Percentiles rank a stretch among this genome's conserved stretches.
These are phyloP conservation scores for Hypomesus transpacificus DNA, from an alignment of 2,113 vertebrate species.

Conservation along the genomic window DNA sequence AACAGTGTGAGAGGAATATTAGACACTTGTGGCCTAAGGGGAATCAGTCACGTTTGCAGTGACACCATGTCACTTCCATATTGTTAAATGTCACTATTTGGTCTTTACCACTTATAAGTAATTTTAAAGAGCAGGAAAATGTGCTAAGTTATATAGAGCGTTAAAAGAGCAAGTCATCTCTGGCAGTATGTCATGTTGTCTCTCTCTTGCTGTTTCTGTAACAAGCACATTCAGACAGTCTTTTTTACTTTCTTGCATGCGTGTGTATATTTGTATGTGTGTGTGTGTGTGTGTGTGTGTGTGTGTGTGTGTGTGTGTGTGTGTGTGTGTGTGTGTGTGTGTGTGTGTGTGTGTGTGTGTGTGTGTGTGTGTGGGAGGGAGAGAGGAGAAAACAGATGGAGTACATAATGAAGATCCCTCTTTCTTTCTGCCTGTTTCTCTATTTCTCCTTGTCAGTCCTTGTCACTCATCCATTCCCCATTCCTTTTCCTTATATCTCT, in stretches of 20 bases:
- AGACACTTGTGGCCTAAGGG: slow-evolving; percentile 45
- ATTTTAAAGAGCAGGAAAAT: slow-evolving; percentile 31
- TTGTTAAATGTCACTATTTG: slow-evolving; percentile 63
- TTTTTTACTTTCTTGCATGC: too few species aligned
- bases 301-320: too few species aligned
- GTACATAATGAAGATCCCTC: too few species aligned
- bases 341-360: too few species aligned
- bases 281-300: too few species aligned
- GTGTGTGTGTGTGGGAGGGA: too few species aligned
- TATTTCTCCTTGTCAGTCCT: too few species aligned
- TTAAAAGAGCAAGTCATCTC: slow-evolving; percentile 25
- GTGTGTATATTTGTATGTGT: too few species aligned
- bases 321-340: too few species aligned
- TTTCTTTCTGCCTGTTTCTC: too few species aligned
- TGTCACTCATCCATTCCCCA: neutral
- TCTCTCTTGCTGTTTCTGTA: neutral
- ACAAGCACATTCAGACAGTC: neutral
- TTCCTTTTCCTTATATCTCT: neutral
- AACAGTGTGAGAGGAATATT: slow-evolving; percentile 48
- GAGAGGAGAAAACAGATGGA: too few species aligned
- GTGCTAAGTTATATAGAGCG: neutral
- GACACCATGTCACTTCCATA: slow-evolving; percentile 49
- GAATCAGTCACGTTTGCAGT: slow-evolving; percentile 38
- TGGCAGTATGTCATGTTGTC: neutral
- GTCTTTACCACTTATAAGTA: slow-evolving; percentile 54